phyloP scores from a whole-genome alignment of 2,113 vertebrate species.

The Periophthalmus modestus region DNA sequence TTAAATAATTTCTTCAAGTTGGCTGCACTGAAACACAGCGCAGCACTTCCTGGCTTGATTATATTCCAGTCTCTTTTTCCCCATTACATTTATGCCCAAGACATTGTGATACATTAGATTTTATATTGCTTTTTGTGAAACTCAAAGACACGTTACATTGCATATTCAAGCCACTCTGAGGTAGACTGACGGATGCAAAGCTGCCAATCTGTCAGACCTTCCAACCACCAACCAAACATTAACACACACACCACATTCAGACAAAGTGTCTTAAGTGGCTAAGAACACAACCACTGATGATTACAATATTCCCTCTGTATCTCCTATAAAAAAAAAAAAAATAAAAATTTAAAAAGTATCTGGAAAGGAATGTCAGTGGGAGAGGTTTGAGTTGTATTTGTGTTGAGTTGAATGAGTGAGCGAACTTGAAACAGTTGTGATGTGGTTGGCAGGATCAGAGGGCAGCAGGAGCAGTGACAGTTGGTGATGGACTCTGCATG shows the following conservation, averaged over 20 bases:
- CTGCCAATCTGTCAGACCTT: no score
- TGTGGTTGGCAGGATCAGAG: conserved; percentile 42
- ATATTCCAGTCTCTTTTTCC: no score
- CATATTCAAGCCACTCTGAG: no score
- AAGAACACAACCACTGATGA: background rate
- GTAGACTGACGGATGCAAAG: no score
- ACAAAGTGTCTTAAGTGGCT: background rate
- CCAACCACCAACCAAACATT: no score
- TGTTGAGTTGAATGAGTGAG: conserved; percentile 4
- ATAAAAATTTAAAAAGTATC: background rate
- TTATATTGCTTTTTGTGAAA: no score
- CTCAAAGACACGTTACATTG: no score
- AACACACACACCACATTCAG: background rate
- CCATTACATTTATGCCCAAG: no score
- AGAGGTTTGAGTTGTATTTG: background rate
- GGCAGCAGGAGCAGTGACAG: conserved; percentile 52
- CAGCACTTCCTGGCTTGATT: no score
- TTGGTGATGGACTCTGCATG: conserved; percentile 54
- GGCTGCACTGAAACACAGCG: background rate
- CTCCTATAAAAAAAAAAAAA: background rate
- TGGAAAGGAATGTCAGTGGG: background rate
- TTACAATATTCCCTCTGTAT: background rate
- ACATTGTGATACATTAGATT: no score
- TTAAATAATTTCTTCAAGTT: background rate
- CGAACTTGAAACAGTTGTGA: conserved; percentile 26